A percentile compares a stretch with the other conserved stretches of the same genome.
phyloP scores from a whole-genome alignment of 2,113 vertebrate genomes.

The Ailuropoda melanoleuca region DNA sequence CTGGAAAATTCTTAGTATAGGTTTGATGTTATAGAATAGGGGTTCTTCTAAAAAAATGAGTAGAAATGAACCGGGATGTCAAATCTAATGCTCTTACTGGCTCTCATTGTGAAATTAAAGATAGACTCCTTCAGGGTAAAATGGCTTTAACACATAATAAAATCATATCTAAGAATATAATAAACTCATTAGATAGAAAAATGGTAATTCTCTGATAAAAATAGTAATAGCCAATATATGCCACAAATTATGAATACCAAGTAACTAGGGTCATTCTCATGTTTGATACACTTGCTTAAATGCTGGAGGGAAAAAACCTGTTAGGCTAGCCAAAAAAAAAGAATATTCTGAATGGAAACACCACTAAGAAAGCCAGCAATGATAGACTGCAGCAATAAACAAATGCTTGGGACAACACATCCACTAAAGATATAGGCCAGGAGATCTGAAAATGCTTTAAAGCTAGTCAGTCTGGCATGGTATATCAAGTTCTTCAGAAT shows the following conservation, averaged over 20 bases:
- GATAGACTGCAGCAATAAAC: not conserved
- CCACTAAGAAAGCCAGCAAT: not conserved
- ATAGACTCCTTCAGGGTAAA: not conserved
- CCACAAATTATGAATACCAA: slow-evolving; percentile 44
- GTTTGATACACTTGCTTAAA: not conserved
- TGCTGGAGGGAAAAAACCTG: not conserved
- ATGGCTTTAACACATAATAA: slow-evolving; percentile 36
- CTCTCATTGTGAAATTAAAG: slow-evolving; percentile 56
- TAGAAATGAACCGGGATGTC: slow-evolving; percentile 2
- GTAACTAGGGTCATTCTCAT: not conserved
- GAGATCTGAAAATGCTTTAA: not conserved
- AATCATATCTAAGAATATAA: slow-evolving; percentile 13
- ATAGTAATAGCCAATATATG: not conserved
- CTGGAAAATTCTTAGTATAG: not conserved
- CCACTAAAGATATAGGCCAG: not conserved
- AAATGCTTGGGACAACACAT: not conserved
- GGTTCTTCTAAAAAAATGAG: not conserved
- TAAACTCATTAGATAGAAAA: slow-evolving; percentile 49
- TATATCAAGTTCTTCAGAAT: not conserved
- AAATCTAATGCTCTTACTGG: slow-evolving; percentile 45
- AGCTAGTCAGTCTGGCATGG: not conserved
- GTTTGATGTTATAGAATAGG: slow-evolving; percentile 16
- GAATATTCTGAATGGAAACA: not conserved
- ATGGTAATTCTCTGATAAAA: slow-evolving; percentile 58
- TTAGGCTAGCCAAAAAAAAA: not conserved